Evolutionary conservation across 2,797 vertebrate species (phyloP).

Genomic region (Falco rusticolus): DNA sequence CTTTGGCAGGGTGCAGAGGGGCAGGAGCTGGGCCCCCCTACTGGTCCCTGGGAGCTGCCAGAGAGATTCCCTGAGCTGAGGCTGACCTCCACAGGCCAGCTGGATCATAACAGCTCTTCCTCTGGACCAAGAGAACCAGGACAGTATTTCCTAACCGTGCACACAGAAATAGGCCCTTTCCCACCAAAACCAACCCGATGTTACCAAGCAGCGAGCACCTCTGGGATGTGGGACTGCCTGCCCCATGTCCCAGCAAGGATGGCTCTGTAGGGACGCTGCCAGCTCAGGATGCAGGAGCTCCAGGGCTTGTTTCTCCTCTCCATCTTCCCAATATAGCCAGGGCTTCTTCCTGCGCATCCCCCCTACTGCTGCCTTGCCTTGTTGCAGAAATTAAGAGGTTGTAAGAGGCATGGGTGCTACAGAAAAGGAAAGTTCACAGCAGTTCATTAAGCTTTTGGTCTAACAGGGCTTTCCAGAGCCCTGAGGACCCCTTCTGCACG

Average conservation of each 20-base stretch:
- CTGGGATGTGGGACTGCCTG: rapidly evolving
- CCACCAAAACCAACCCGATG: rapidly evolving
- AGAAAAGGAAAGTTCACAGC: background rate
- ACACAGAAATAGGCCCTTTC: background rate
- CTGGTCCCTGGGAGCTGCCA: background rate
- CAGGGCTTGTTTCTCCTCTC: background rate
- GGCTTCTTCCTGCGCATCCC: background rate
- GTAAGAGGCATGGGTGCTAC: rapidly evolving
- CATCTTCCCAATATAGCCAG: rapidly evolving
- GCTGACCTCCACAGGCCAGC: slow-evolving; percentile 64
- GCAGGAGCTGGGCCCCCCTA: background rate
- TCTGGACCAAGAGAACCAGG: background rate
- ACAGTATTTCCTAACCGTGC: rapidly evolving
- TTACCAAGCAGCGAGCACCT: background rate
- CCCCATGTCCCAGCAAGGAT: rapidly evolving
- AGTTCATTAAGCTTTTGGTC: background rate
- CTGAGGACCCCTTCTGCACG: background rate
- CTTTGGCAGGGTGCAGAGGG: background rate
- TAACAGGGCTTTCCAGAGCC: background rate
- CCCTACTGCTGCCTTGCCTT: background rate
- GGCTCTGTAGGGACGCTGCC: background rate
- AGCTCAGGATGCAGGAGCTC: background rate
- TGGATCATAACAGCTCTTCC: background rate
- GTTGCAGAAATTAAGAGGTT: rapidly evolving
- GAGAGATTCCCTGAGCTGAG: background rate